phyloP scores from a whole-genome alignment of 2,113 vertebrate species.

The Chaetops frenatus region DNA sequence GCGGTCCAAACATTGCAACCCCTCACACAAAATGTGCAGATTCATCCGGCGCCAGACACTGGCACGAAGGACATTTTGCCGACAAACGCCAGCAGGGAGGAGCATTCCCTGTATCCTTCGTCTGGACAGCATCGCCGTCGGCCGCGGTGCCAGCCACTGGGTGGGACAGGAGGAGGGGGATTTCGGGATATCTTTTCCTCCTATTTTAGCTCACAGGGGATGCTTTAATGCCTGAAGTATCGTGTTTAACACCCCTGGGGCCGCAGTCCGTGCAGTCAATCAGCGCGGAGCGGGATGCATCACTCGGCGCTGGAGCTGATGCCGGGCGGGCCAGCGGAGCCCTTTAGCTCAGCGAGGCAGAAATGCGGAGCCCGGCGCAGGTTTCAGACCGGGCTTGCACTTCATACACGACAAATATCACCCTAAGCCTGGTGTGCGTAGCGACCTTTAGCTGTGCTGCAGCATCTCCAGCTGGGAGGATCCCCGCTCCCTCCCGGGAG shows the following conservation, averaged over 20 bases:
- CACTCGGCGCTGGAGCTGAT: neutral
- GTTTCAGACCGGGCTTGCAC: neutral
- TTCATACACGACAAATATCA: neutral
- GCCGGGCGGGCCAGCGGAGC: neutral
- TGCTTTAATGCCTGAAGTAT: neutral
- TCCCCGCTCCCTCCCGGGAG: neutral
- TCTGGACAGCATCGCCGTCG: neutral
- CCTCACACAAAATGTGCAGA: neutral
- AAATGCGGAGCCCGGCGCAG: neutral
- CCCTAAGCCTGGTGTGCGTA: neutral
- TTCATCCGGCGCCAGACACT: neutral
- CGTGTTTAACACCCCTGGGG: neutral
- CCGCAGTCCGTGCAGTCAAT: neutral
- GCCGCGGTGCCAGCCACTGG: neutral
- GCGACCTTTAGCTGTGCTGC: neutral
- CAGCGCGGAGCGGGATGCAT: neutral
- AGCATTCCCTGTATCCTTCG: neutral
- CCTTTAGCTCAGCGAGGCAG: neutral
- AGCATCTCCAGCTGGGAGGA: neutral
- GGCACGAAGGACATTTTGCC: neutral
- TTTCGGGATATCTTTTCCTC: neutral
- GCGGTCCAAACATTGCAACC: neutral
- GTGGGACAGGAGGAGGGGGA: neutral
- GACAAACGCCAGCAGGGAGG: neutral
- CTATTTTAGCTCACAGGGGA: neutral